Base-by-base conservation (phyloP, 2,888 invertebrate species). In the Oscheius sp. region DNA sequence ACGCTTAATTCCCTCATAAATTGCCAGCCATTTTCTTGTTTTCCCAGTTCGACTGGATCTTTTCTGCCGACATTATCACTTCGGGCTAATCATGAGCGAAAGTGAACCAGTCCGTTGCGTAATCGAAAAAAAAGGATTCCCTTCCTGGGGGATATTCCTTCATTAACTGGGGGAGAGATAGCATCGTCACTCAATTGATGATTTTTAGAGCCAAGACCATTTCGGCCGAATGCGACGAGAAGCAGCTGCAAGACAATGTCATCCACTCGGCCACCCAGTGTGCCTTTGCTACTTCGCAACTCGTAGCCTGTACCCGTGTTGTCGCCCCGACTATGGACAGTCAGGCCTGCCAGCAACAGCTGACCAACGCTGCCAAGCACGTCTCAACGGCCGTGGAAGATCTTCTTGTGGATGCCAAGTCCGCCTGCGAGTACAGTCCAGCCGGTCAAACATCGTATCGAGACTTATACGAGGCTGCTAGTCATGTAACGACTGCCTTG, bases 191-290 rank as follows among this genome's bases (percentile, higher is more conserved):
- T 61, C 14, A 61, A 20, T n/a, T 28, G 17, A 2, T 8, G 26
- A 47, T 28, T 47, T 62, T 30, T 74, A 93, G 94, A 86, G 96
- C 97, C 0, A 96, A 97, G 89, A 93, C 93, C 82, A 95, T 97
- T 73, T 95, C 97, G 0, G 93, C 93, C 0, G 88, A 88, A 56
- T 93, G 93, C 77, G 92, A 93, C 80, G 91, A 92, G 82, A 92
- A 92, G 74, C 91, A 90, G 38, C 93, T 75, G 26, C 74, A 73
- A 59, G 76, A 78, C 26, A 70, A 73, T 50, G 81, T 97, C 51
- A 96, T 99, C 80, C 93, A 93, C 0, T 93, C 95, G 0, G 98
- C 98, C 0, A 96, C 96, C 0, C 92, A 95, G 86, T 95, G 95
- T 87, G 98, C 98, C 0, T 89, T 97, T 45, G 94, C 96, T 5